Percentiles rank a stretch among this genome's conserved stretches.
phyloP scores from a whole-genome alignment of 2,113 vertebrate genomes.

The Cinclus cinclus region DNA sequence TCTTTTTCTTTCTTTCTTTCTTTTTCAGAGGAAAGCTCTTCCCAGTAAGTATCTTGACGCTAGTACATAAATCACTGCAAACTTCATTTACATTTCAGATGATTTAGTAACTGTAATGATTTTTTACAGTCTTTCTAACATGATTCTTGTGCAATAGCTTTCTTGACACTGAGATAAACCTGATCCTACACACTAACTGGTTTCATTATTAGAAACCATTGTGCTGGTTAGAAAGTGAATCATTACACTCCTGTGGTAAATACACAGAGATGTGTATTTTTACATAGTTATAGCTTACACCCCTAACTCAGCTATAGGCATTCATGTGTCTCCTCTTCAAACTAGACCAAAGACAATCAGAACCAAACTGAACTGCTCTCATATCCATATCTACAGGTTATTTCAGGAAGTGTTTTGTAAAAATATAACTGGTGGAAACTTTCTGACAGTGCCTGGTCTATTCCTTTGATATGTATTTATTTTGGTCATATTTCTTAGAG shows the following conservation, averaged over 20 bases:
- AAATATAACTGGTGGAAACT: not conserved
- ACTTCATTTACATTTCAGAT: not conserved
- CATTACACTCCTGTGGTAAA: not conserved
- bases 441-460: not conserved
- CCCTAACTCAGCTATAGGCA: not conserved
- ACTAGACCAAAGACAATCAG: not conserved
- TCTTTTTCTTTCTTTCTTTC: not conserved
- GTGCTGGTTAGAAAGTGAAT: not conserved
- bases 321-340: not conserved
- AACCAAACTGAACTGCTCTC: not conserved
- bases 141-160: not conserved
- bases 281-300: not conserved
- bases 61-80: not conserved
- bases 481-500: not conserved
- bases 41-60: conserved; percentile 75
- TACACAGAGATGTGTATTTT: not conserved
- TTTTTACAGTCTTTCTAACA: not conserved
- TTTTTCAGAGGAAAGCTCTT: conserved; percentile 69
- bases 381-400: not conserved
- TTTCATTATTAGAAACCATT: not conserved
- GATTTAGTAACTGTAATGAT: not conserved
- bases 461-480: not conserved
- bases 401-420: not conserved
- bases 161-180: not conserved
- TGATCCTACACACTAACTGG: not conserved